These are phyloP conservation scores for Salminus brasiliensis DNA, from an alignment of 2,113 vertebrate species.

Conservation along the genomic window DNA sequence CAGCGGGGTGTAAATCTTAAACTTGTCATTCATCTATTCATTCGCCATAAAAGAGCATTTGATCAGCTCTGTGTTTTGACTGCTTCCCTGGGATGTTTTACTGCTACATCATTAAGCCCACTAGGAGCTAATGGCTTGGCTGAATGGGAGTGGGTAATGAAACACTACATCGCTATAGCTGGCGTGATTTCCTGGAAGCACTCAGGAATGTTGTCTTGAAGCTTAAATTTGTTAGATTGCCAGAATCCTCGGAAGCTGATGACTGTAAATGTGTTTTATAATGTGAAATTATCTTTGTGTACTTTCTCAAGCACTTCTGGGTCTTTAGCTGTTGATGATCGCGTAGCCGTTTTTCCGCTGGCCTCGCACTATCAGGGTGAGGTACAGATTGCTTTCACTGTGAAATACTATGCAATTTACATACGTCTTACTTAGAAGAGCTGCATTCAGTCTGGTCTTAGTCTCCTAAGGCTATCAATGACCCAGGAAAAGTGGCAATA, in stretches of 20 bases:
- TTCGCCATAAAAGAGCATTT: background rate
- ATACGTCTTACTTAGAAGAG: background rate
- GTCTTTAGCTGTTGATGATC: background rate
- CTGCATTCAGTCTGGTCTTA: background rate
- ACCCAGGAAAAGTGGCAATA: constrained; percentile 44
- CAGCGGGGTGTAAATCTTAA: constrained; percentile 9
- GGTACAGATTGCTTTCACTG: background rate
- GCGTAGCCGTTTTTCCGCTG: background rate
- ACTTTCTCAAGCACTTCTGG: background rate
- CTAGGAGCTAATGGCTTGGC: constrained; percentile 16
- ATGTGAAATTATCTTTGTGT: background rate
- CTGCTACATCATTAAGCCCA: constrained; percentile 18
- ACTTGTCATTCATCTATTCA: background rate
- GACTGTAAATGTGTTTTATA: background rate
- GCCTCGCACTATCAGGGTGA: background rate
- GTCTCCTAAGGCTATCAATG: constrained; percentile 25
- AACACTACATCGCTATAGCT: background rate
- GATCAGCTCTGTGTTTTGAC: constrained; percentile 25
- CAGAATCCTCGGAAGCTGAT: background rate
- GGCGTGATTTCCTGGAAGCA: constrained; percentile 1
- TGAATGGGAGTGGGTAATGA: constrained; percentile 16
- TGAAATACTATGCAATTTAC: background rate
- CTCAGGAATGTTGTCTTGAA: background rate
- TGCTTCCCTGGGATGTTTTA: constrained; percentile 25
- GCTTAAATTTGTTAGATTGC: background rate